Evolutionary conservation across 1,140 invertebrate species (phyloP).

Genomic region (Caenorhabditis brenneri): DNA sequence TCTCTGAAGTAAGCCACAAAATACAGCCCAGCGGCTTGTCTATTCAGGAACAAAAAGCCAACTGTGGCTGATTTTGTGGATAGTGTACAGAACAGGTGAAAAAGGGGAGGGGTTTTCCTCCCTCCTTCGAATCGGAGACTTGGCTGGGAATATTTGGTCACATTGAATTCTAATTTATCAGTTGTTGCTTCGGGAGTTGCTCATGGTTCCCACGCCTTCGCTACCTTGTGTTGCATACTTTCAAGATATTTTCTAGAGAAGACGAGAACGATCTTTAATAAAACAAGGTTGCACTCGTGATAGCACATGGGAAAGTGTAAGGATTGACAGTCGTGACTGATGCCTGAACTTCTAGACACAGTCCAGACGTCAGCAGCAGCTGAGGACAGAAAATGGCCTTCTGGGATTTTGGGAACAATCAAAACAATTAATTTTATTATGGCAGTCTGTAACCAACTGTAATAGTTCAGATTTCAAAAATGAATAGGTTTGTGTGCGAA

Average conservation of each 20-base stretch:
- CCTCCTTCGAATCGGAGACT: not conserved
- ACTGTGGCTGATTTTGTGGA: not conserved
- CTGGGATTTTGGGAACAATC: not conserved
- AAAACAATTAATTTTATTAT: too few relatives aligned
- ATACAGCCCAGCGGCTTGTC: not conserved
- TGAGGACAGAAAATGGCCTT: not conserved
- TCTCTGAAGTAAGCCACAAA: not conserved
- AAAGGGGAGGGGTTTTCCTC: not conserved
- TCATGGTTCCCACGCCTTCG: not conserved
- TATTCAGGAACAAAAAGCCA: conserved; percentile 2
- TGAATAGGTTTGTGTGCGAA: too few relatives aligned
- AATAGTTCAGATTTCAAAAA: too few relatives aligned
- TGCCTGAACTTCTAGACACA: not conserved
- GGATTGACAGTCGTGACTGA: not conserved
- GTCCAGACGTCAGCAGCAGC: not conserved
- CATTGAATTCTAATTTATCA: not conserved
- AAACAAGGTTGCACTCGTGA: not conserved
- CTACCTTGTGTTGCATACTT: not conserved
- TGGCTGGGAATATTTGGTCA: not conserved
- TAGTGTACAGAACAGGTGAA: not conserved
- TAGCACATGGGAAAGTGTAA: not conserved
- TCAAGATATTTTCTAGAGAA: not conserved
- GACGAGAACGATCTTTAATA: too few relatives aligned
- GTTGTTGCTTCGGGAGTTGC: not conserved
- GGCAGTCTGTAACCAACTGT: too few relatives aligned